phyloP scores from a whole-genome alignment of 2,888 invertebrate species.

The Drosophila lacicola region DNA sequence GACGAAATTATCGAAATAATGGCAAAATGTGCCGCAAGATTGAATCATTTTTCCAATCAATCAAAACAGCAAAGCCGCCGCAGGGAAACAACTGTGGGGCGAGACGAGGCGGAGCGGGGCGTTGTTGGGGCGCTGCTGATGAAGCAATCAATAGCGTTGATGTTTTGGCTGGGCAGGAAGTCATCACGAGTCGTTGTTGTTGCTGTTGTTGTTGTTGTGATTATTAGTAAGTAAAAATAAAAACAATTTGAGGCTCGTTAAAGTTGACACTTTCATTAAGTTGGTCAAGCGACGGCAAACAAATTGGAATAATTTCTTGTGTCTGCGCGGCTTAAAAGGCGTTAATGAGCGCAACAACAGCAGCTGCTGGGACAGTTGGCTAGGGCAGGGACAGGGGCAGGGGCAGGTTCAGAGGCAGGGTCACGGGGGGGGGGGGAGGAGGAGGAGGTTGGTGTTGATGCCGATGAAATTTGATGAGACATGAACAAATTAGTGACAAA shows the following conservation, averaged over 20 bases:
- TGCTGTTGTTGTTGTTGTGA: slow-evolving; percentile 34
- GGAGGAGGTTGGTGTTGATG: not conserved
- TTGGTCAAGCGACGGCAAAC: slow-evolving; percentile 66
- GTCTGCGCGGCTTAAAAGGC: slow-evolving; percentile 62
- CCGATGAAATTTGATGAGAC: slow-evolving; percentile 74
- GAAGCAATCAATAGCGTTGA: slow-evolving; percentile 77
- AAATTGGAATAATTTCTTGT: slow-evolving; percentile 65
- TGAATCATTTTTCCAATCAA: slow-evolving; percentile 83
- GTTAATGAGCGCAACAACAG: slow-evolving; percentile 68
- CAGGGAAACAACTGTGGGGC: slow-evolving; percentile 24
- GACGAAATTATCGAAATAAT: slow-evolving; percentile 51
- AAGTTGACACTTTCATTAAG: slow-evolving; percentile 82
- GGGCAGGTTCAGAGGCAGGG: not conserved
- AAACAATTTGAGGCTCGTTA: slow-evolving; percentile 82
- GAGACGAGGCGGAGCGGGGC: not conserved
- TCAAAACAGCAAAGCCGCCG: slow-evolving; percentile 67
- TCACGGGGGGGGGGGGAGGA: not conserved
- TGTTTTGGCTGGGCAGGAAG: slow-evolving; percentile 60
- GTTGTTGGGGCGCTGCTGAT: slow-evolving; percentile 28
- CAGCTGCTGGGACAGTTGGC: slow-evolving; percentile 7
- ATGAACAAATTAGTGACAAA: slow-evolving; percentile 78
- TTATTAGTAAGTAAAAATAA: slow-evolving; percentile 69
- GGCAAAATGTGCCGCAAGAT: slow-evolving; percentile 66
- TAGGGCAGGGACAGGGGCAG: not conserved
- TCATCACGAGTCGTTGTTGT: slow-evolving; percentile 28